These are phyloP conservation scores for Busseola fusca DNA, from an alignment of 2,888 invertebrate species.

Conservation along the genomic window DNA sequence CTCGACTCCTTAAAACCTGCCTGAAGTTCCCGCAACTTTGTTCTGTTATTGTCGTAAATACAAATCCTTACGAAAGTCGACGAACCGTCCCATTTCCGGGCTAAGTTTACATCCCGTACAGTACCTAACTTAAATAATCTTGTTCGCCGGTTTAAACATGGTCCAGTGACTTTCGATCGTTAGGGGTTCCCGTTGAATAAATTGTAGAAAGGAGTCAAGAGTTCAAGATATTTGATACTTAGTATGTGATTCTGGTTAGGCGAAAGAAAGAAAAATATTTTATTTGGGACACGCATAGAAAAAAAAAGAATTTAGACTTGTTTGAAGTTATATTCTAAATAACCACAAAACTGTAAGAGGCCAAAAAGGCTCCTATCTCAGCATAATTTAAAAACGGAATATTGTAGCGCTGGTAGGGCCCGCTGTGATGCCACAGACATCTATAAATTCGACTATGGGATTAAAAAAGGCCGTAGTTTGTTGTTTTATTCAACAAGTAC, in stretches of 20 bases:
- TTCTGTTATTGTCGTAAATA: conserved; percentile 14
- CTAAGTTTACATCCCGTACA: conserved; percentile 16
- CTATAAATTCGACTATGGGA: no score
- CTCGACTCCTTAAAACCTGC: conserved; percentile 6
- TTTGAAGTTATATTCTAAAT: no score
- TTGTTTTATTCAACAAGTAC: no score
- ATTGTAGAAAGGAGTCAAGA: background rate
- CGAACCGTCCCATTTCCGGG: conserved; percentile 34
- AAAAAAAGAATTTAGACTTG: no score
- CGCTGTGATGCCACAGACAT: no score
- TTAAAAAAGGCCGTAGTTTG: no score
- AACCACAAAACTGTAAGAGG: no score
- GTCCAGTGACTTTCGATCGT: conserved; percentile 25
- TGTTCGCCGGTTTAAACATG: conserved; percentile 22
- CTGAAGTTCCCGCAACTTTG: conserved; percentile 6
- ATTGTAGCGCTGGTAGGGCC: no score
- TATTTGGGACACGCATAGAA: no score
- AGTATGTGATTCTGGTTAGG: conserved; percentile 3
- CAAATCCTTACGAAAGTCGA: conserved; percentile 20
- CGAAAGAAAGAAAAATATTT: background rate
- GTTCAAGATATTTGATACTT: conserved; percentile 1
- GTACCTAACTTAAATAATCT: conserved; percentile 23
- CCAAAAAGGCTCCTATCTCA: no score
- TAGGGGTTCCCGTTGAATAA: conserved; percentile 11
- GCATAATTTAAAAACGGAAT: no score